Conservation (phyloP, 2,797 vertebrate species). For the Sphenodon punctatus region DNA sequence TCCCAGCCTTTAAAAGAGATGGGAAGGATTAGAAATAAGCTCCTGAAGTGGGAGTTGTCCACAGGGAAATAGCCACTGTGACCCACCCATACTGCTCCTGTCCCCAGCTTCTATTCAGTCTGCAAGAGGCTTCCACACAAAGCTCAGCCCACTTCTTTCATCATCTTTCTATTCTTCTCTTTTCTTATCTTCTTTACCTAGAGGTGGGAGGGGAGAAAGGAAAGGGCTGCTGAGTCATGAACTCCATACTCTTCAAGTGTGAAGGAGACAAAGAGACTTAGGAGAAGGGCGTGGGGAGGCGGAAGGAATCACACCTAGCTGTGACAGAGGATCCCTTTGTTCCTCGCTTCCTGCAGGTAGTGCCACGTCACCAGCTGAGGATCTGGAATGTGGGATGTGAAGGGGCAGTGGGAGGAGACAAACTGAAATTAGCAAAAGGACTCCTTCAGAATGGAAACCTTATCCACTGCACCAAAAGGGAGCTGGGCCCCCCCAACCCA, state of each 20-base stretch:
- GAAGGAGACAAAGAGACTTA: neutral
- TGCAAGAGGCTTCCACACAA: neutral
- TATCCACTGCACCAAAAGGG: too few species aligned
- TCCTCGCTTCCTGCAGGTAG: neutral
- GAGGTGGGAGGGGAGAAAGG: fast-evolving
- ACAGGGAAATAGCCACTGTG: neutral
- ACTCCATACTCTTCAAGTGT: neutral
- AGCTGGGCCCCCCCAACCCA: too few species aligned
- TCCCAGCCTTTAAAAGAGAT: neutral
- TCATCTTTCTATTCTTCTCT: neutral
- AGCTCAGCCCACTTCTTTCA: neutral
- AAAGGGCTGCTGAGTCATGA: neutral
- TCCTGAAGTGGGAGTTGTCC: neutral
- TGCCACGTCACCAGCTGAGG: neutral
- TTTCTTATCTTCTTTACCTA: neutral
- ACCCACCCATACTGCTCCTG: neutral
- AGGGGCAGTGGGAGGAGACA: fast-evolving
- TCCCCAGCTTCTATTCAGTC: fast-evolving
- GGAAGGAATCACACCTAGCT: neutral
- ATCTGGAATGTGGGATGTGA: neutral
- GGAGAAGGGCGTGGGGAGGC: neutral
- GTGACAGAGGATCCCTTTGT: neutral
- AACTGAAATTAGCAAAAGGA: neutral
- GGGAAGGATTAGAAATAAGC: fast-evolving
- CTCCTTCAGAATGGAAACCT: too few species aligned